Evolutionary conservation across 2,797 vertebrate genomes (phyloP), one percentile per base, ranked within the genome.

Genomic region (Toxotes lorentzi): DNA sequence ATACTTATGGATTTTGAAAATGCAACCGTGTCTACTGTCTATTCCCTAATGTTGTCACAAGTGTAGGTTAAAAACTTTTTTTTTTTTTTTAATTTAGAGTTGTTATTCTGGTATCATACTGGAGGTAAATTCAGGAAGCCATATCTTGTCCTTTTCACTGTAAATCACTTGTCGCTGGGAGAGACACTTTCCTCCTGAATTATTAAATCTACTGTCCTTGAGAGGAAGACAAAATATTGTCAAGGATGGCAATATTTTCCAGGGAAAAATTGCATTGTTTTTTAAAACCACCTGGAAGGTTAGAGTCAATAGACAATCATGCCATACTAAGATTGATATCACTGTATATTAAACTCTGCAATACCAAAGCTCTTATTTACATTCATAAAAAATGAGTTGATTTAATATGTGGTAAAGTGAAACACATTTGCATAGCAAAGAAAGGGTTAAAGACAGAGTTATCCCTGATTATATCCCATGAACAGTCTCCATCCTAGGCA

Each of bases 151-250:
- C 40, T 58, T 80, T 87, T 71, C 71, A 78, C 86, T 83, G 65
- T 89, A 87, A 84, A 91, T 86, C 78, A 83, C 58, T 79, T 74
- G 73, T 79, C 34, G 38, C 68, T 50, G 14, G 38, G 62, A 87
- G 51, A 87, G 71, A 64, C n/a, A 16, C 57, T 74, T 76, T 82
- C 68, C 79, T 73, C 53, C 72, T 92, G 81, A 91, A 93, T 92
- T 86, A 90, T 93, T 91, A 87, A 91, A 86, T 78, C 47, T 63
- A 23, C 83, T 81, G 88, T 90, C 87, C 89, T 92, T 91, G 88
- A 88, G 76, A 81, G 67, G 16, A 64, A 82, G 85, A 88, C 81
- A 81, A 89, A 81, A 78, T 79, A 81, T 79, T 70, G 81, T 87
- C 81, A 82, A 82, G 85, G 67, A 88, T 87, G 68, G 65, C 63